Evolutionary conservation across 2,888 invertebrate genomes (phyloP).

Genomic region (Drosophila birchii): DNA sequence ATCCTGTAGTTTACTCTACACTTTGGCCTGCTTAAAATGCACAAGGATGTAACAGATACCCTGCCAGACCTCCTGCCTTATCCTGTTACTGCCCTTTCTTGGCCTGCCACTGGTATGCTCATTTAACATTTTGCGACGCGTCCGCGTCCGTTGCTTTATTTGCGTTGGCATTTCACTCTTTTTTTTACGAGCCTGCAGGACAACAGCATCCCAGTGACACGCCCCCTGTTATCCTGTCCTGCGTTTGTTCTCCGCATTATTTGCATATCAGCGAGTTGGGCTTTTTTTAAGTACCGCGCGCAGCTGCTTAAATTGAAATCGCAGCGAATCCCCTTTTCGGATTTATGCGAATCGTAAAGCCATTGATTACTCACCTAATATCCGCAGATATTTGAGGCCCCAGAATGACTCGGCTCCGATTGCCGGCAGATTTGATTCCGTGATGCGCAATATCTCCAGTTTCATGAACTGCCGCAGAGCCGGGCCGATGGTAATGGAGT

Average conservation of each 20-base stretch:
- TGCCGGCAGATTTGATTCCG: conserved; percentile 90
- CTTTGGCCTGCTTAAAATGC: conserved; percentile 1
- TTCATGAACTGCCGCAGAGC: conserved; percentile 87
- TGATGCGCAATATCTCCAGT: conserved; percentile 90
- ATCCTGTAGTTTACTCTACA: background rate
- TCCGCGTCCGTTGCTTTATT: conserved; percentile 59
- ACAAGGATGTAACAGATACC: background rate
- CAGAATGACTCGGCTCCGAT: conserved; percentile 93
- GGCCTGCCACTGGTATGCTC: conserved; percentile 53
- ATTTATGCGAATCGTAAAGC: conserved; percentile 49
- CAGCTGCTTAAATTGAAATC: conserved; percentile 74
- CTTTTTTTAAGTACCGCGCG: conserved; percentile 57
- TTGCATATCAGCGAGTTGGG: conserved; percentile 43
- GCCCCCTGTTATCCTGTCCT: conserved; percentile 12
- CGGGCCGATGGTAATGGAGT: conserved; percentile 90
- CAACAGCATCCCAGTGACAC: conserved; percentile 52
- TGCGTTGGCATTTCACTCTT: conserved; percentile 48
- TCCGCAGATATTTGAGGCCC: conserved; percentile 88
- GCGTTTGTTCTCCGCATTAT: conserved; percentile 23
- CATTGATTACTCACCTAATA: conserved; percentile 83
- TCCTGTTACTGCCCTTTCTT: conserved; percentile 26
- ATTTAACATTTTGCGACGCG: conserved; percentile 67
- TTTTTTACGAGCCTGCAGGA: conserved; percentile 71
- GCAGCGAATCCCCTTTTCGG: conserved; percentile 19
- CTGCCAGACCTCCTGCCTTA: conserved; percentile 2